Conservation (phyloP, 1,140 invertebrate genomes). For the Meloidogyne hapla region DNA sequence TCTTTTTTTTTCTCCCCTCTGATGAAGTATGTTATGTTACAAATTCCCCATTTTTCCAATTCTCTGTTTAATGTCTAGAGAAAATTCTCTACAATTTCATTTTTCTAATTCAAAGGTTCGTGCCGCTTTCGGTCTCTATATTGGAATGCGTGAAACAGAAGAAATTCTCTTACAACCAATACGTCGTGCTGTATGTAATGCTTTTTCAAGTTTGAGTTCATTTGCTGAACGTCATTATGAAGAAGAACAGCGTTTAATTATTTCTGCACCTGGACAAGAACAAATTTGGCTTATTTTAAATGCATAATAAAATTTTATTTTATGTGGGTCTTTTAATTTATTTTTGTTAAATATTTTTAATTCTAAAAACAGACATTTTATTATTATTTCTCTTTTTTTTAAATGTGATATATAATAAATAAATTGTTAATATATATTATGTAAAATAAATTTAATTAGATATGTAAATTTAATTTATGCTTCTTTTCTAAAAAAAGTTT, state of each 20-base stretch:
- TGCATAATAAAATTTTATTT: no score
- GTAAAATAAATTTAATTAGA: background rate
- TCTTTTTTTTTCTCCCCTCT: background rate
- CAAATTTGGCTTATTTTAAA: conserved; percentile 60
- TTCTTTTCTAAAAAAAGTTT: background rate
- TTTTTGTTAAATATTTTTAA: background rate
- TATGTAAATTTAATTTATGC: background rate
- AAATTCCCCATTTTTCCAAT: no score
- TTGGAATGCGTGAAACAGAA: conserved; percentile 58
- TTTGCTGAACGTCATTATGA: conserved; percentile 53
- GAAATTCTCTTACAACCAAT: conserved; percentile 59
- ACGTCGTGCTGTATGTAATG: conserved; percentile 48
- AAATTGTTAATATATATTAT: no score
- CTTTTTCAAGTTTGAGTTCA: conserved; percentile 43
- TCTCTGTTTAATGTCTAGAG: no score
- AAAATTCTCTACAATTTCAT: no score
- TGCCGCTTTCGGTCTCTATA: conserved; percentile 55
- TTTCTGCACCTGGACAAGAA: conserved; percentile 57
- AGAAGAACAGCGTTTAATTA: conserved; percentile 53
- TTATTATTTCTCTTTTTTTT: no score
- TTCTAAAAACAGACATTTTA: background rate
- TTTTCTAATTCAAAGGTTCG: conserved; percentile 44
- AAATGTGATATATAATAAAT: no score
- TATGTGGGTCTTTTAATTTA: background rate
- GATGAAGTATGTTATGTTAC: no score